Evolutionary conservation across 1,140 invertebrate genomes (phyloP).

Genomic region (Drosophila santomea): DNA sequence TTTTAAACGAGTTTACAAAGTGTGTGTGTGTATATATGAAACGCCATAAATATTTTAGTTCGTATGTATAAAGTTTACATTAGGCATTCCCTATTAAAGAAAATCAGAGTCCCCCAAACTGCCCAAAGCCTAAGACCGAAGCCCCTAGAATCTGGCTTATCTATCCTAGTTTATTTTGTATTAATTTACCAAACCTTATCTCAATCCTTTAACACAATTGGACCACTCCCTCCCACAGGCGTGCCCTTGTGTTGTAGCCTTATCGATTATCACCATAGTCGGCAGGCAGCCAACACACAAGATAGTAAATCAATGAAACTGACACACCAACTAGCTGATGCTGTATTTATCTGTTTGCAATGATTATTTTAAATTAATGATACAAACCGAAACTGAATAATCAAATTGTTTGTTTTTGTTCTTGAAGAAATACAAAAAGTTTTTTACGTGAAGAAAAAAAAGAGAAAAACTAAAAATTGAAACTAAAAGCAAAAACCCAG

Average conservation of each 20-base stretch:
- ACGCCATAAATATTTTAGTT: conserved; percentile 76
- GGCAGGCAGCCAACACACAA: conserved; percentile 29
- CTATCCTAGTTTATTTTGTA: conserved; percentile 17
- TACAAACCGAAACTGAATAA: conserved; percentile 71
- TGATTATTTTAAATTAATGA: conserved; percentile 78
- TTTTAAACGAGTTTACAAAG: conserved; percentile 58
- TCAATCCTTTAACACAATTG: conserved; percentile 4
- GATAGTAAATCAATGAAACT: conserved; percentile 31
- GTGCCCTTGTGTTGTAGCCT: conserved; percentile 33
- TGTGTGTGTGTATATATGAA: conserved; percentile 72
- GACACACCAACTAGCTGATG: conserved; percentile 58
- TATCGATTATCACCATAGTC: conserved; percentile 28
- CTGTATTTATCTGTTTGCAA: conserved; percentile 76
- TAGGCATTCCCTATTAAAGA: conserved; percentile 70
- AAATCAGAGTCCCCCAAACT: conserved; percentile 24
- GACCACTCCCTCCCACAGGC: conserved; percentile 21
- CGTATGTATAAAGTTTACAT: conserved; percentile 73
- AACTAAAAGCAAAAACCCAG: conserved; percentile 56
- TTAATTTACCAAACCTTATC: conserved; percentile 8
- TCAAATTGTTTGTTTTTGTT: conserved; percentile 81
- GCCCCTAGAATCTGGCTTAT: conserved; percentile 14
- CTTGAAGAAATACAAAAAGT: conserved; percentile 78
- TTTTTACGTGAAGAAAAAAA: conserved; percentile 77
- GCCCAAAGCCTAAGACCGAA: conserved; percentile 13
- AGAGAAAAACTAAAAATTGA: conserved; percentile 65